Evolutionary conservation across 2,888 invertebrate genomes (phyloP).

Genomic region (Acrocera orbiculus): DNA sequence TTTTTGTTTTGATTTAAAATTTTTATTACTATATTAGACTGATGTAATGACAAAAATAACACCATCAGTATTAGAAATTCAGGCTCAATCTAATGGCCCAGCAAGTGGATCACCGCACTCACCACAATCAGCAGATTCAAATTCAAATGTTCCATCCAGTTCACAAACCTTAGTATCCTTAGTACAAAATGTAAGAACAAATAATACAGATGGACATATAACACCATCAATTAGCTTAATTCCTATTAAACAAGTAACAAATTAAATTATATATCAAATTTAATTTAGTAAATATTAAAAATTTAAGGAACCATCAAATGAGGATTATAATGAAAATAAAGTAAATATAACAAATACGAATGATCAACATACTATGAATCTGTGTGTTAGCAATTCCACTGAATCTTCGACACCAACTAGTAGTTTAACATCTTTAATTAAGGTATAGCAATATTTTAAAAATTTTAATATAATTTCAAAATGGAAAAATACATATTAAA

Average conservation of each 20-base stretch:
- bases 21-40: slow-evolving; percentile 15
- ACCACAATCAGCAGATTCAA: slow-evolving; percentile 66
- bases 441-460: slow-evolving; percentile 30
- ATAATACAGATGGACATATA: slow-evolving; percentile 36
- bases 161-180: slow-evolving; percentile 31
- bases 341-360: background rate
- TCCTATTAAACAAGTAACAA: slow-evolving; percentile 57
- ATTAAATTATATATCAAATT: slow-evolving; percentile 3
- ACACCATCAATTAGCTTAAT: slow-evolving; percentile 74
- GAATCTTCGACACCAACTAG: slow-evolving; percentile 39
- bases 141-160: slow-evolving; percentile 54
- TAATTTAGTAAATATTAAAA: slow-evolving; percentile 2
- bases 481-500: no score
- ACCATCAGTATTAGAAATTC: slow-evolving; percentile 12
- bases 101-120: slow-evolving; percentile 40
- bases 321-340: slow-evolving; percentile 11
- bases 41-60: slow-evolving; percentile 11
- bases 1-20: background rate
- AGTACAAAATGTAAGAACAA: slow-evolving; percentile 17
- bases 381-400: slow-evolving; percentile 17
- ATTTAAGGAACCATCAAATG: slow-evolving; percentile 21
- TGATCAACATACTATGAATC: slow-evolving; percentile 1
- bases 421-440: slow-evolving; percentile 59
- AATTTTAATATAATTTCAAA: background rate
- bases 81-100: slow-evolving; percentile 13